Evolutionary conservation across 30 jellyfish, hydroid and myxozoan genomes (phyloP).

Genomic region (Mastigias papua): DNA sequence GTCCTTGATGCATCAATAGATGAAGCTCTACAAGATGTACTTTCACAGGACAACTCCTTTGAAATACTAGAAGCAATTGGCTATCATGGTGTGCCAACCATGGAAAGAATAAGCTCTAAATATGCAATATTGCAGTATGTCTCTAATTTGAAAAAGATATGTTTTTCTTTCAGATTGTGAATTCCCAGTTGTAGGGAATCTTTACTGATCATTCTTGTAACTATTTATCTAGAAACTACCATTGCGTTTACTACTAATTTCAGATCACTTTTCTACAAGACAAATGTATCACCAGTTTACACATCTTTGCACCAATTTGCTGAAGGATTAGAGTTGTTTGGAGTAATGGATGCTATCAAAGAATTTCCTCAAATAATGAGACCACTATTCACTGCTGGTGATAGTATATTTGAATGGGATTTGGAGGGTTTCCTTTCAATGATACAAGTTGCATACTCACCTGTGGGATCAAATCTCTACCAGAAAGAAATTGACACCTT

Average conservation of each 20-base stretch:
- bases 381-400: not conserved
- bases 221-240: not conserved
- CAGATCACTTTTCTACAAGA: conserved; percentile 26
- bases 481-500: conserved; percentile 14
- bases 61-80: conserved; percentile 22
- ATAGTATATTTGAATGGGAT: not conserved
- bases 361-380: not conserved
- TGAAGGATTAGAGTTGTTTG: conserved; percentile 18
- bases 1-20: conserved; percentile 1
- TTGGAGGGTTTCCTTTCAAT: not conserved
- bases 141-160: too few relatives aligned
- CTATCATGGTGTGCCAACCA: conserved; percentile 17
- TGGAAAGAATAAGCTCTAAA: conserved; percentile 6
- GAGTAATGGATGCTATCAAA: not conserved
- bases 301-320: conserved; percentile 13
- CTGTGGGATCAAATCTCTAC: not conserved
- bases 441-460: not conserved
- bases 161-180: too few relatives aligned
- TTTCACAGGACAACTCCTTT: not conserved
- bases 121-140: conserved; percentile 6
- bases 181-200: too few relatives aligned
- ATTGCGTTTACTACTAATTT: not conserved
- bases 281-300: not conserved
- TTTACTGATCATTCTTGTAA: too few relatives aligned
- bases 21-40: not conserved